phyloP scores from a whole-genome alignment of 2,113 vertebrate species.

The Hemibagrus wyckioides region DNA sequence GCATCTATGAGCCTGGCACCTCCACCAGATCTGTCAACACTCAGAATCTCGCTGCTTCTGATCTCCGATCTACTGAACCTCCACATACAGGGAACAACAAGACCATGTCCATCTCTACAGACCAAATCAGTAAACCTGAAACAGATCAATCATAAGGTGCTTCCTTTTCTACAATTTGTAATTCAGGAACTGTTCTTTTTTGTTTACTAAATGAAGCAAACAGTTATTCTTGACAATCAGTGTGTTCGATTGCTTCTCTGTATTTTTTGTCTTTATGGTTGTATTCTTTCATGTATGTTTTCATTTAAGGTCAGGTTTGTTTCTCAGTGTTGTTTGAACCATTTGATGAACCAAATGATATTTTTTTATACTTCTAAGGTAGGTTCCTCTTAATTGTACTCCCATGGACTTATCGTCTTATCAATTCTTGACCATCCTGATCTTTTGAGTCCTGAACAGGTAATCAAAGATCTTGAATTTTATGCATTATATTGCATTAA shows the following conservation, averaged over 20 bases:
- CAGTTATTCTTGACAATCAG: not conserved
- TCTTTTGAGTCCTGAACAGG: not conserved
- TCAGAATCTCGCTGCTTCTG: not conserved
- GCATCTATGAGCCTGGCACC: not conserved
- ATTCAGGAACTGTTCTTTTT: not conserved
- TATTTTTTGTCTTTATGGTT: conserved; percentile 5
- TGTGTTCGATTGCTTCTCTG: conserved; percentile 14
- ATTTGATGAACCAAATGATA: not conserved
- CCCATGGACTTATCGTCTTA: not conserved
- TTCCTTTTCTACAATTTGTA: conserved; percentile 19
- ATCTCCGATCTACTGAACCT: not conserved
- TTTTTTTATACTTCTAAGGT: conserved; percentile 29
- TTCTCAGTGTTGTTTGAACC: conserved; percentile 15
- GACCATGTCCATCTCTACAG: conserved; percentile 11
- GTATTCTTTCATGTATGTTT: not conserved
- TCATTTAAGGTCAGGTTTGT: not conserved
- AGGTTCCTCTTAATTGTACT: not conserved
- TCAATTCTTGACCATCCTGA: not conserved
- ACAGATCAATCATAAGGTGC: conserved; percentile 44
- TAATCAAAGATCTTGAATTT: not conserved
- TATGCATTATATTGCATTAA: not conserved
- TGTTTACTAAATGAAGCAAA: not conserved
- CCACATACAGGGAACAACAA: not conserved
- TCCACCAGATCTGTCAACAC: conserved; percentile 16
- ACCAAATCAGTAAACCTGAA: conserved; percentile 30